Evolutionary conservation across 1,140 invertebrate species (phyloP).

Genomic region (Drosophila baimaii): DNA sequence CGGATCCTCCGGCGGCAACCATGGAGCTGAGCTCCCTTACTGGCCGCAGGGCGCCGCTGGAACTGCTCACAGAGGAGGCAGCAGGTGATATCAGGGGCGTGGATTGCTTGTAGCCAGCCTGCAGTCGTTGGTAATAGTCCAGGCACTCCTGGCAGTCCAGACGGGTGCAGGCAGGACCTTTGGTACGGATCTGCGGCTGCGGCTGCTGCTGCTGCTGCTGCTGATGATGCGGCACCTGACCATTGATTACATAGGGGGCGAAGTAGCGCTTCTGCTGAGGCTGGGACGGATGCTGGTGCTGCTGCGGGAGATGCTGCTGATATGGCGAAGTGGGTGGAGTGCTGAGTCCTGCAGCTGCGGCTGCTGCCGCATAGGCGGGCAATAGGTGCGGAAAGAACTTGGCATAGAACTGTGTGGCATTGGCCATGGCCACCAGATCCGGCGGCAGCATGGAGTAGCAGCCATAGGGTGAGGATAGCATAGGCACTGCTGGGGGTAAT

Average conservation of each 20-base stretch:
- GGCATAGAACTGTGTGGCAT: slow-evolving; percentile 80
- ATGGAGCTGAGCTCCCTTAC: slow-evolving; percentile 36
- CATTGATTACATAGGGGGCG: slow-evolving; percentile 74
- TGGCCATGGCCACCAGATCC: slow-evolving; percentile 74
- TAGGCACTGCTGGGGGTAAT: background rate
- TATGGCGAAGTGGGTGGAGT: slow-evolving; percentile 72
- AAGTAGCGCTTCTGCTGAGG: slow-evolving; percentile 74
- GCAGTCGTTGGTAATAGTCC: slow-evolving; percentile 68
- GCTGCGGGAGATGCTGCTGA: slow-evolving; percentile 42
- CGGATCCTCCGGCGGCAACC: slow-evolving; percentile 9
- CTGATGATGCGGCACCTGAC: slow-evolving; percentile 12
- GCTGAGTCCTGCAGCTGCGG: slow-evolving; percentile 55
- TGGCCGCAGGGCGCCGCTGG: slow-evolving; percentile 47
- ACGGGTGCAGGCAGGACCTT: slow-evolving; percentile 50
- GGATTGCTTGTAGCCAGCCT: slow-evolving; percentile 40
- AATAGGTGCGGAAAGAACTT: slow-evolving; percentile 78
- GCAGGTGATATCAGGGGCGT: slow-evolving; percentile 67
- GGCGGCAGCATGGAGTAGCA: slow-evolving; percentile 64
- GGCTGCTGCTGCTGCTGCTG: slow-evolving; percentile 23
- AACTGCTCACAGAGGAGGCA: slow-evolving; percentile 68
- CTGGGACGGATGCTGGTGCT: slow-evolving; percentile 46
- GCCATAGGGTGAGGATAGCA: slow-evolving; percentile 19
- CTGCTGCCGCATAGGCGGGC: slow-evolving; percentile 72
- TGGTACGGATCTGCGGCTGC: slow-evolving; percentile 10
- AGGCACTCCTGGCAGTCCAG: slow-evolving; percentile 67